Evolutionary conservation across 2,113 vertebrate species (phyloP).

Genomic region (Phylloscopus trochilus): DNA sequence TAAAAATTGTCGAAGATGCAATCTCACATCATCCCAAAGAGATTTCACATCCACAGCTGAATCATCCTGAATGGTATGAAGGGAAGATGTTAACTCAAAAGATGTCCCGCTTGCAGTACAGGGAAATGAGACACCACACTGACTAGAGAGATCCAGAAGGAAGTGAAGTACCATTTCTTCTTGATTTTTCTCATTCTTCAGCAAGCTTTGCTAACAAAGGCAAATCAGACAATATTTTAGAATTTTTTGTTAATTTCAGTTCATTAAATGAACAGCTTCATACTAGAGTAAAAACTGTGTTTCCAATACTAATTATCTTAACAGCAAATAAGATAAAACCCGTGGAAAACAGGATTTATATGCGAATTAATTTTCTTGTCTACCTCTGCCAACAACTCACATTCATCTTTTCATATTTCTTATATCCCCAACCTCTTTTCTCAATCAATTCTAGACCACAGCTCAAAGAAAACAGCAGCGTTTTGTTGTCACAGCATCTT

Average conservation of each 20-base stretch:
- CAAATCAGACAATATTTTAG: constrained; percentile 46
- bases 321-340: neutral
- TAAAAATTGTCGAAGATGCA: constrained; percentile 85
- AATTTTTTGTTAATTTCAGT: neutral
- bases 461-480: neutral
- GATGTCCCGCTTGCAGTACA: constrained; percentile 59
- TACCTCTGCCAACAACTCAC: neutral
- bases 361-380: neutral
- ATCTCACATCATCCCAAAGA: constrained; percentile 86
- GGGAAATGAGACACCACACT: constrained; percentile 84
- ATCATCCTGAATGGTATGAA: constrained; percentile 84
- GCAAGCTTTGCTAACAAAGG: constrained; percentile 72
- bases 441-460: neutral
- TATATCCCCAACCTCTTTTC: neutral
- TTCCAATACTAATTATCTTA: neutral
- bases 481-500: neutral
- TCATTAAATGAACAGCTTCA: neutral
- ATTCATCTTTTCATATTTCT: neutral
- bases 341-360: neutral
- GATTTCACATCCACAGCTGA: constrained; percentile 80
- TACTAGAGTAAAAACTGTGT: neutral
- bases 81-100: constrained; percentile 70
- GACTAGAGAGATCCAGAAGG: constrained; percentile 84
- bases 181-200: constrained; percentile 78
- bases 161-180: constrained; percentile 86